Base-by-base conservation (phyloP, 1,140 invertebrate genomes). In the Drosophila novamexicana region DNA sequence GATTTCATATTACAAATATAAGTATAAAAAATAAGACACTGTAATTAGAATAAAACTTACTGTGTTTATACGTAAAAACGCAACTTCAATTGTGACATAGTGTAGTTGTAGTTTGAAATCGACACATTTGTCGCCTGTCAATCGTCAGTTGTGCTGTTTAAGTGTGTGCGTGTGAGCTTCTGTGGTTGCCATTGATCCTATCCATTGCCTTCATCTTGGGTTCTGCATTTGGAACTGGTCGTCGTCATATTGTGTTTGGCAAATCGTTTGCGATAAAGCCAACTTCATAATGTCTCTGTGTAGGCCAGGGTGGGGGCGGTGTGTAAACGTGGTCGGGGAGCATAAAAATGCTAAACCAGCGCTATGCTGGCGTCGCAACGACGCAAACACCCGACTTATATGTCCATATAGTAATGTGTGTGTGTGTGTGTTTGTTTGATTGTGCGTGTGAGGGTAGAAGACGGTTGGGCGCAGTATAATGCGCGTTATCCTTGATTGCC, bases 201-300 rank as follows among this genome's bases (percentile, higher is more conserved):
- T 14, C 57, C 70, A 66, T 50, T 66, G 61, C 8, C 37, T 77
- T 66, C 66, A 47, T 36, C 65, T 66, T 69, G 73, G 70, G 45
- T 49, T 16, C 49, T 9, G 59, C 50, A 8, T 32, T 18, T 61
- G 36, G 45, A 59, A 50, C 45, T 64, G 57, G 71, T 52, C 75
- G 81, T 63, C 83, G 83, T 89, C 79, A 80, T 89, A 88, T 89
- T 77, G 84, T 86, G 79, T 83, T 89, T 80, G 84, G 83, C 77
- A 88, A 89, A 88, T 89, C 84, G 83, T 80, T 82, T 83, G 83
- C 83, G 84, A 88, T 88, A 88, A 88, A 88, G 83, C 79, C 83
- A 88, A 88, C 82, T 85, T 81, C 81, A 86, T 86, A 88, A 89
- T 88, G 84, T 88, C 79, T 85, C 75, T 76, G 75, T 76, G 75